Evolutionary conservation across 2,888 invertebrate genomes (phyloP).

Genomic region (Ennomos fuscantarius): DNA sequence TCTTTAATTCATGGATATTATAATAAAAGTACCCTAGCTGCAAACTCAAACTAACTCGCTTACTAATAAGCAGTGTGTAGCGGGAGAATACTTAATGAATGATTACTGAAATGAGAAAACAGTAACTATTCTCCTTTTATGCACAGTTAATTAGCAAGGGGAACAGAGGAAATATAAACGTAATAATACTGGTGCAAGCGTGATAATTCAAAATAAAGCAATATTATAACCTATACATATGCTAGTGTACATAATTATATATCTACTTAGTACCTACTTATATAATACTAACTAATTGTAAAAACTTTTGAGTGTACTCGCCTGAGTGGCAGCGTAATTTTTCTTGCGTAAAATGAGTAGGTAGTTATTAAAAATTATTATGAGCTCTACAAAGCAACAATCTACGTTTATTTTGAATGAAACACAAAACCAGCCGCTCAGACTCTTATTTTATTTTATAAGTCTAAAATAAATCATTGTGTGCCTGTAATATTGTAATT

Average conservation of each 20-base stretch:
- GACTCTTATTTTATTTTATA: neutral
- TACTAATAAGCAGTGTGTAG: too few species aligned
- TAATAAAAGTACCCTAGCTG: too few species aligned
- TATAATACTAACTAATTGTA: conserved; percentile 2
- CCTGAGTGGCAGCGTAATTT: neutral
- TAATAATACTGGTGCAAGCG: conserved; percentile 21
- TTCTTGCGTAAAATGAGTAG: neutral
- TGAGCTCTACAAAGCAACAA: neutral
- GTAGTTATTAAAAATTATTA: neutral
- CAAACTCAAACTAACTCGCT: too few species aligned
- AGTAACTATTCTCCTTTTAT: too few species aligned
- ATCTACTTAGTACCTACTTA: conserved; percentile 1
- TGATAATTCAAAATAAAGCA: conserved; percentile 25
- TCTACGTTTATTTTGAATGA: conserved; percentile 12
- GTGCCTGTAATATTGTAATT: conserved; percentile 34
- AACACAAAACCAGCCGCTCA: conserved; percentile 26
- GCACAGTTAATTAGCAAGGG: too few species aligned
- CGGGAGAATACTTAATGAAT: conserved; percentile 1
- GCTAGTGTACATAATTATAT: neutral
- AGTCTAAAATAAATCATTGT: conserved; percentile 15
- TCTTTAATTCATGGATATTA: conserved; percentile 22
- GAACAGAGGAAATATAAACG: conserved; percentile 7
- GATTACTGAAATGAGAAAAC: neutral
- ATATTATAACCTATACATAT: conserved; percentile 10
- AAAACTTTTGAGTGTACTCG: too few species aligned